Percentiles rank a stretch among this genome's conserved stretches.
These are phyloP conservation scores for Cyanoramphus novaezelandiae DNA, from an alignment of 2,113 vertebrate genomes.

Conservation along the genomic window DNA sequence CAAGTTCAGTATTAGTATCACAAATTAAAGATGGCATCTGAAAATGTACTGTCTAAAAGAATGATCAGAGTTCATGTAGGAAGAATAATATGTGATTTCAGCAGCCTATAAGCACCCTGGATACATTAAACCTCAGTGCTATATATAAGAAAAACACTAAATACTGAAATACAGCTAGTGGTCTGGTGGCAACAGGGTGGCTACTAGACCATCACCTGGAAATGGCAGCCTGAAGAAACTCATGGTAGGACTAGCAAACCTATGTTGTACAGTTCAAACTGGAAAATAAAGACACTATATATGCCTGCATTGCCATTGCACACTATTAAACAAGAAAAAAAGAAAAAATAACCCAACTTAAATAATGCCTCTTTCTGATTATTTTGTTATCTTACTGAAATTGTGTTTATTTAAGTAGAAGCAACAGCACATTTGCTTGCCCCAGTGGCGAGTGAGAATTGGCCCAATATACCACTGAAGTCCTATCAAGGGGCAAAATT, in stretches of 20 bases:
- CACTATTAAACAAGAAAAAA: background rate
- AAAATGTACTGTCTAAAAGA: conserved; percentile 64
- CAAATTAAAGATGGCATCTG: conserved; percentile 76
- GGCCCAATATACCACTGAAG: background rate
- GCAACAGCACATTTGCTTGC: background rate
- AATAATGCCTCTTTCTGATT: background rate
- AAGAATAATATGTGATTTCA: conserved; percentile 67
- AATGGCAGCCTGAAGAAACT: conserved; percentile 29
- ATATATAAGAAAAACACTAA: conserved; percentile 21
- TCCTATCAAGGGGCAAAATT: background rate
- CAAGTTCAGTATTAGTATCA: conserved; percentile 69
- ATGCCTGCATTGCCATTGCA: background rate
- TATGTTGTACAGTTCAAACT: background rate
- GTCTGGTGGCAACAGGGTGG: conserved; percentile 15
- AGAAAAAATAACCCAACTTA: background rate
- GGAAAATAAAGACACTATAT: background rate
- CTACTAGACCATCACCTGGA: conserved; percentile 19
- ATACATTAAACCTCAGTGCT: conserved; percentile 24
- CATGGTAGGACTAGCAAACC: background rate
- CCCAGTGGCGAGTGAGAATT: background rate
- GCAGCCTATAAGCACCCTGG: conserved; percentile 36
- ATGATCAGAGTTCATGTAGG: conserved; percentile 44
- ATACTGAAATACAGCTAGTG: conserved; percentile 50
- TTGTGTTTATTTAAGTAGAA: background rate
- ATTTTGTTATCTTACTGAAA: background rate